phyloP scores from a whole-genome alignment of 2,113 vertebrate genomes.

The Gallinago paraguaiae region DNA sequence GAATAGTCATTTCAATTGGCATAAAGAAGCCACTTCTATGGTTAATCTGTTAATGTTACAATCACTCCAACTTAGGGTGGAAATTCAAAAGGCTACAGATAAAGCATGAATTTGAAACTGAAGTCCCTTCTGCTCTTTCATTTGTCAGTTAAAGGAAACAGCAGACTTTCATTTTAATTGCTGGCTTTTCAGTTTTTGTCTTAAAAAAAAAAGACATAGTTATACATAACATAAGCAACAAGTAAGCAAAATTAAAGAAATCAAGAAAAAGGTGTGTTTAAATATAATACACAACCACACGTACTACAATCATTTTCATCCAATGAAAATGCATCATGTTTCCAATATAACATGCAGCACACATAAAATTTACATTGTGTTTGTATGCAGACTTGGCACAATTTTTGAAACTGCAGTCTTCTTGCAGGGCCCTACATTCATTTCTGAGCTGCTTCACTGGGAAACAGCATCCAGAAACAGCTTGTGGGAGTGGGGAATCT shows the following conservation, averaged over 20 bases:
- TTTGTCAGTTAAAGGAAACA: not conserved
- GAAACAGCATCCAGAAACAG: not conserved
- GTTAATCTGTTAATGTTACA: not conserved
- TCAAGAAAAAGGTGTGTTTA: not conserved
- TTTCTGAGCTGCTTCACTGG: not conserved
- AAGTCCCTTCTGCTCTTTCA: not conserved
- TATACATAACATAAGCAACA: not conserved
- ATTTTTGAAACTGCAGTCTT: not conserved
- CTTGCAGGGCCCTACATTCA: not conserved
- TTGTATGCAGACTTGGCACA: conserved; percentile 14
- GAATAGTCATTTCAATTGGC: conserved; percentile 39
- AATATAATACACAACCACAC: not conserved
- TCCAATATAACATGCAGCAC: conserved; percentile 48
- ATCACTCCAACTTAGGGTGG: conserved; percentile 12
- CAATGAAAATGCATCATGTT: conserved; percentile 18
- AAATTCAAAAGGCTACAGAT: conserved; percentile 36
- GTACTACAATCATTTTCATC: conserved; percentile 28
- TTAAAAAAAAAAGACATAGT: not conserved
- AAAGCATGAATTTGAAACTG: not conserved
- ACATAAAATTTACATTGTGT: conserved; percentile 20
- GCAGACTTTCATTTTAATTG: not conserved
- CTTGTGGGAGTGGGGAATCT: not conserved
- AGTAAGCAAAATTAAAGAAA: conserved; percentile 13
- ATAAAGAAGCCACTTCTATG: conserved; percentile 19
- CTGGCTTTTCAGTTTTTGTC: not conserved